Evolutionary conservation across 2,797 vertebrate species (phyloP).

Genomic region (Novumbra hubbsi): DNA sequence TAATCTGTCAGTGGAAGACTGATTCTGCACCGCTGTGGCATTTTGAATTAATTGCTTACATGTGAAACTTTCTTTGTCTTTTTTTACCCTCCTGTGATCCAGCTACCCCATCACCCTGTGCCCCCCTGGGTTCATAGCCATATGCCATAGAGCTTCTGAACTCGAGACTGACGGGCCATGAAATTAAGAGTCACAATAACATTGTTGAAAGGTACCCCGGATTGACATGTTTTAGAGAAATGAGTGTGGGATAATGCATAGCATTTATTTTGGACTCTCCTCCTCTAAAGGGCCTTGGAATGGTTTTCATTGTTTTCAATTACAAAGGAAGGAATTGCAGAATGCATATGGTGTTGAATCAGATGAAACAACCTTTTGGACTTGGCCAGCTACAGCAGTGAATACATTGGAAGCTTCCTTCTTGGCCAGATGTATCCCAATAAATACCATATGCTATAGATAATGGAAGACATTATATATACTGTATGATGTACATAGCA

Average conservation of each 20-base stretch:
- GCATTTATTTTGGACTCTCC: background rate
- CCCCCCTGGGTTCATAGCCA: background rate
- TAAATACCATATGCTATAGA: too few species aligned
- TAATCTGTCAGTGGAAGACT: background rate
- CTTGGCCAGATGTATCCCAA: too few species aligned
- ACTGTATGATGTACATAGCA: too few species aligned
- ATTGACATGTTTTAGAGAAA: slow-evolving; percentile 19
- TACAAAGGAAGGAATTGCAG: too few species aligned
- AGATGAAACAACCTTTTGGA: background rate
- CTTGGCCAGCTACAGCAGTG: too few species aligned
- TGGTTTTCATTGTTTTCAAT: too few species aligned
- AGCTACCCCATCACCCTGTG: background rate
- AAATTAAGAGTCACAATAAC: slow-evolving; percentile 40
- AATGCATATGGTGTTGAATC: background rate
- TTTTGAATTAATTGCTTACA: background rate
- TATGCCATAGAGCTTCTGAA: slow-evolving; percentile 6
- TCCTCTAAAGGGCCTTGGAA: background rate
- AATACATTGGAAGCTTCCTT: too few species aligned
- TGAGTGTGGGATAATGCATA: slow-evolving; percentile 38
- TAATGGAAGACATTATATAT: too few species aligned
- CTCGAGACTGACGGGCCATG: slow-evolving; percentile 23
- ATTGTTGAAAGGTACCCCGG: slow-evolving; percentile 22
- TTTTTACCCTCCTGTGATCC: background rate
- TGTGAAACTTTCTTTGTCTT: background rate
- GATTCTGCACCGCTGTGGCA: background rate